These are phyloP conservation scores for Cosmia trapezina DNA, from an alignment of 2,888 invertebrate species.

Conservation along the genomic window DNA sequence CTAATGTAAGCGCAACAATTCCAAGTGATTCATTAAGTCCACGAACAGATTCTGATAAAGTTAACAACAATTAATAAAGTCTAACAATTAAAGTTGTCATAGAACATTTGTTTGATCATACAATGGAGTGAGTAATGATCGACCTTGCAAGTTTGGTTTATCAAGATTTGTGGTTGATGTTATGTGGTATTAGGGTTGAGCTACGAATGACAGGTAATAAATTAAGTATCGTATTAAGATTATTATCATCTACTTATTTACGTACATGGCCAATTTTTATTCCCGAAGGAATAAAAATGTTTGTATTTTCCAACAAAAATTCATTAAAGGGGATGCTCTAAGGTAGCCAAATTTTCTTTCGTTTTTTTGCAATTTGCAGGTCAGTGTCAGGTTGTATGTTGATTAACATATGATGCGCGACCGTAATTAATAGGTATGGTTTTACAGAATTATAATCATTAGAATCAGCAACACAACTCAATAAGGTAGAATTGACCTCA, in stretches of 20 bases:
- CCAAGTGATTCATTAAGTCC: slow-evolving; percentile 48
- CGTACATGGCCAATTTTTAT: too few relatives aligned
- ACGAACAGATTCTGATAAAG: slow-evolving; percentile 67
- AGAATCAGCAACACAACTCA: too few relatives aligned
- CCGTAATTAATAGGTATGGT: too few relatives aligned
- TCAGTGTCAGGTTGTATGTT: too few relatives aligned
- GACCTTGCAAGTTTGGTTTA: slow-evolving; percentile 64
- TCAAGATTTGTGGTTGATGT: slow-evolving; percentile 71
- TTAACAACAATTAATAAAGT: slow-evolving; percentile 73
- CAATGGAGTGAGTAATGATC: slow-evolving; percentile 74
- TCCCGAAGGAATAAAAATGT: not conserved
- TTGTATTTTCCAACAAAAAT: not conserved
- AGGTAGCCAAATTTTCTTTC: too few relatives aligned
- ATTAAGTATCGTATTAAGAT: not conserved
- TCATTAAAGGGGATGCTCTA: too few relatives aligned
- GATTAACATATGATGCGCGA: too few relatives aligned
- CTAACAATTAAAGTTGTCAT: slow-evolving; percentile 76
- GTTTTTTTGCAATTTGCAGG: too few relatives aligned
- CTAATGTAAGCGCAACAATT: slow-evolving; percentile 20
- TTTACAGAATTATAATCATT: too few relatives aligned
- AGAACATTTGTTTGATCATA: slow-evolving; percentile 68
- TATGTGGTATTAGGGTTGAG: slow-evolving; percentile 67
- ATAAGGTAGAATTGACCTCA: too few relatives aligned
- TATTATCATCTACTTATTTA: too few relatives aligned
- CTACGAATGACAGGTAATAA: not conserved